Evolutionary conservation across 2,113 vertebrate species (phyloP).

Genomic region (Orycteropus afer): DNA sequence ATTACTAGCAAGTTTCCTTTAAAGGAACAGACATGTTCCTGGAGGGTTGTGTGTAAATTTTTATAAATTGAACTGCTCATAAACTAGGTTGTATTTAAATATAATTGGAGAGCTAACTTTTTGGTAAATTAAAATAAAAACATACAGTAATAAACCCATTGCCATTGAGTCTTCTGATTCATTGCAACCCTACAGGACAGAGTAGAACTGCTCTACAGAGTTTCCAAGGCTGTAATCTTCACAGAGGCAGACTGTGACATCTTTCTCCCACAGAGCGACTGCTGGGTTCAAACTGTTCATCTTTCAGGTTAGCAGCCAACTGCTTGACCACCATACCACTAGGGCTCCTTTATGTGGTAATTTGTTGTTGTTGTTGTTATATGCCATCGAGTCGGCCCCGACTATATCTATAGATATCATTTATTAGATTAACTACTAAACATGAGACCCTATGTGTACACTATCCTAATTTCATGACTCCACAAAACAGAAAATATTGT

Average conservation of each 20-base stretch:
- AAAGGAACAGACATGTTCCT: constrained; percentile 27
- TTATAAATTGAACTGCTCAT: neutral
- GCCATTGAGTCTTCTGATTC: too few relatives aligned
- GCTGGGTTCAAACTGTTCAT: neutral
- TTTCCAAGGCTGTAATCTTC: neutral
- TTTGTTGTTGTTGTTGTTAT: too few relatives aligned
- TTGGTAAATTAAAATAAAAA: constrained; percentile 51
- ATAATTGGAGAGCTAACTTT: neutral
- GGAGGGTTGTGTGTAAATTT: neutral
- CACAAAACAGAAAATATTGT: neutral
- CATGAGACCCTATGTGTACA: neutral
- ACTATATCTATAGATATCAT: neutral
- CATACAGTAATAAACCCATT: neutral
- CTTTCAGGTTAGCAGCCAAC: neutral
- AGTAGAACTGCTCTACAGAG: too few relatives aligned
- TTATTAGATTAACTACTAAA: constrained; percentile 38
- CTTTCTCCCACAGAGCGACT: neutral
- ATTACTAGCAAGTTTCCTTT: neutral
- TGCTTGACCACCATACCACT: neutral
- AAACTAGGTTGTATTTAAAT: constrained; percentile 48
- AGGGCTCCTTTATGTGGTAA: too few relatives aligned
- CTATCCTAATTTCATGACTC: neutral
- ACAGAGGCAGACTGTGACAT: neutral
- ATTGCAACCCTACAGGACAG: too few relatives aligned
- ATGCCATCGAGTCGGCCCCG: too few relatives aligned